Evolutionary conservation across 1,140 invertebrate genomes (phyloP), one percentile per base, ranked within the genome.

Genomic region (Papilio xuthus): DNA sequence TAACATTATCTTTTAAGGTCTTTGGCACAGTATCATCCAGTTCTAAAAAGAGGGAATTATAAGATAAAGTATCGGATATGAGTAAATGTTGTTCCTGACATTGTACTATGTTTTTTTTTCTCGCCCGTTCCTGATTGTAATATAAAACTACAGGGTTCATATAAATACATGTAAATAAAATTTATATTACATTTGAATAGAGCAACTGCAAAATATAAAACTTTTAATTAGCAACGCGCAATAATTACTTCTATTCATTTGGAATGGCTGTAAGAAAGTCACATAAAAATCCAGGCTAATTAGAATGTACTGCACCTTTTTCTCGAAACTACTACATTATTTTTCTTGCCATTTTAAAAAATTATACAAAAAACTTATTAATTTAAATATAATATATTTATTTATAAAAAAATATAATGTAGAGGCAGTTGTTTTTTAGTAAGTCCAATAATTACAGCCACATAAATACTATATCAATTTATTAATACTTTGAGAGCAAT

Each of bases 211-310:
- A 67, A 28, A 28, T 67, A 28, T 32, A 15, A 67, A 67, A 60
- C 56, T 60, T 26, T 53, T 60, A 28, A 67, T 67, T 67, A 67
- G 60, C 60, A 60, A 32, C 60, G 60, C 60, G 60, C 60, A 67
- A 32, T 67, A 67, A 60, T 60, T 60, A 26, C 12, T 32, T 67
- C 26, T 67, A 28, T 67, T 67, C 60, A 28, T 28, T 28, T 28
- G 60, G n/a, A 20, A 20, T 56, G n/a, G 53, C 60, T 67, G 60
- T 15, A 67, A 67, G 60, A 28, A 28, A 67, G 26, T 67, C 23
- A 32, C 60, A 67, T 67, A 67, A 67, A 63, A 28, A 28, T 67
- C 26, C 60, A 67, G 26, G 26, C 60, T 67, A 67, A 67, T 67
- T 67, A 67, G 26, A 67, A 67, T 28, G 13, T 32, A 12, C 23